Base-by-base conservation (phyloP, 2,797 vertebrate genomes). In the Acrossocheilus wenchowensis region DNA sequence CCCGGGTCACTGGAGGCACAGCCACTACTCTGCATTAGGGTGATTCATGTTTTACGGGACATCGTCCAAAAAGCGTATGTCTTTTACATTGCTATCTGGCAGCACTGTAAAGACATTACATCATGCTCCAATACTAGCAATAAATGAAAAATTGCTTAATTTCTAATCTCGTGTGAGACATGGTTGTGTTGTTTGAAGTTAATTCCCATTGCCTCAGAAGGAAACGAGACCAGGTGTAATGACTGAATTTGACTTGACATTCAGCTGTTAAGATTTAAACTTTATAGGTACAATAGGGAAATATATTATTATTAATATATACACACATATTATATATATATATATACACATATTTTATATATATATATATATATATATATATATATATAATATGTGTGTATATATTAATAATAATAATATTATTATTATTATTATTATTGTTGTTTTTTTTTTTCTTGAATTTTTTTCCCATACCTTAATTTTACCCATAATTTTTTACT, bases 1-100 rank as follows among this genome's bases (percentile, higher is more conserved):
- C 81, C 23, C n/a, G 88, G 93, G 91, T 94, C 93, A 93, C 26
- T 88, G 72, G 72, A 48, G 10, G 91, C 91, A 84, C 92, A 92
- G 68, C 81, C 88, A 87, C 90, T 90, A 82, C 86, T 78, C 90
- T 91, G 89, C 87, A 8, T 71, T 90, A 86, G 11, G 57, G 87
- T 90, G 85, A 92, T 92, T 88, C 71, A 89, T 75, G 75, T 89
- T 87, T 85, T 80, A 30, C 19, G 66, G 89, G 86, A 90, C 72
- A 57, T 79, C 66, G 78, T 88, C 89, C 90, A 91, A 86, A 79
- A 89, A 50, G 54, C 90, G 89, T 92, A 69, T 83, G 66, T 71
- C n/a, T 2, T 80, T 82, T 39, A 48, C 48, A 54, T 86, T 41
- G 60, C 45, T 64, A 41, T 78, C 45, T 69, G 36, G 30, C 57